Conservation (phyloP, 2,113 vertebrate species). For the Neogale vison region DNA sequence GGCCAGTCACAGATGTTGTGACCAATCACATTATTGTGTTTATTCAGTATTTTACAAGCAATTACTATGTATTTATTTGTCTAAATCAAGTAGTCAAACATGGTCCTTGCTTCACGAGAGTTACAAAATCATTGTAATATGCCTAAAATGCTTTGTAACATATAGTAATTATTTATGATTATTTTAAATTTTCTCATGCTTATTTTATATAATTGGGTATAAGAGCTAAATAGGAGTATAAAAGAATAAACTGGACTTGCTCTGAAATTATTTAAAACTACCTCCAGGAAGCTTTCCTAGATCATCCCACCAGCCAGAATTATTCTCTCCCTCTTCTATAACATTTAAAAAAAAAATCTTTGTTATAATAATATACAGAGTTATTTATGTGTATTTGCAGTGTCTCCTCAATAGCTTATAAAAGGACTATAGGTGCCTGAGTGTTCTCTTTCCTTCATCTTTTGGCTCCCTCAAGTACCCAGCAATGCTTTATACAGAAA, state of each 20-base stretch:
- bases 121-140: conserved; percentile 5
- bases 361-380: background rate
- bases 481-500: conserved; percentile 37
- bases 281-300: conserved; percentile 50
- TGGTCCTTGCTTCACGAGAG: conserved; percentile 27
- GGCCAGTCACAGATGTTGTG: background rate
- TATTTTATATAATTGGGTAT: background rate
- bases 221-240: background rate
- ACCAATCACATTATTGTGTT: background rate
- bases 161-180: conserved; percentile 28
- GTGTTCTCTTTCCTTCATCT: conserved; percentile 15
- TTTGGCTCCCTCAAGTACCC: conserved; percentile 25
- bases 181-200: conserved; percentile 34
- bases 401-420: background rate
- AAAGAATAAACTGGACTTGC: conserved; percentile 42
- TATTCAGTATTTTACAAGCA: conserved; percentile 33
- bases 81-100: background rate
- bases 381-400: background rate
- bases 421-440: background rate
- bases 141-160: conserved; percentile 16
- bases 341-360: background rate
- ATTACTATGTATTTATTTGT: background rate
- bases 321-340: background rate
- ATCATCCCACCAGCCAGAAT: conserved; percentile 29
- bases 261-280: conserved; percentile 57